Conservation (phyloP, 2,113 vertebrate species). For the Melanocharis versteri region DNA sequence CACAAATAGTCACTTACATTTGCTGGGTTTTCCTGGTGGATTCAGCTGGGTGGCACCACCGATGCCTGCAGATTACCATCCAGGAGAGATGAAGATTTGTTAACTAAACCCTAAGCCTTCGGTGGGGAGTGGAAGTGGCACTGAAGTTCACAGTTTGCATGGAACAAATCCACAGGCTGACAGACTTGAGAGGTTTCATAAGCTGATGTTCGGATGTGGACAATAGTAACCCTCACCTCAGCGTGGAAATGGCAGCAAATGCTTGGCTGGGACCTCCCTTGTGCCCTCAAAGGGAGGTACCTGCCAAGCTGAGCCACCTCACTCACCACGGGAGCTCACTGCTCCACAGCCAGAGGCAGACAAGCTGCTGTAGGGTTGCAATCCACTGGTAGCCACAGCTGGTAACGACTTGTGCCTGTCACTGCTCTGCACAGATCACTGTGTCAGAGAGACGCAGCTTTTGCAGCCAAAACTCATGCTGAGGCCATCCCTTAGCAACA, state of each 20-base stretch:
- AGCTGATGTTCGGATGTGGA: background rate
- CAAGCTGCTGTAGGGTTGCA: background rate
- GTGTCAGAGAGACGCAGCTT: background rate
- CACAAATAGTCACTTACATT: background rate
- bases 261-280: background rate
- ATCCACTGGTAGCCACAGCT: background rate
- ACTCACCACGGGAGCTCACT: fast-evolving
- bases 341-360: background rate
- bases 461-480: background rate
- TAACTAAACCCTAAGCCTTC: background rate
- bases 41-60: background rate
- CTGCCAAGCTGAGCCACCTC: background rate
- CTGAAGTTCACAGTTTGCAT: background rate
- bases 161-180: background rate
- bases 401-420: background rate
- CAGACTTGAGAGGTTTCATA: background rate
- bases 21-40: fast-evolving
- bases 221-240: background rate
- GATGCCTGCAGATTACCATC: background rate
- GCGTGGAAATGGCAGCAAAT: background rate
- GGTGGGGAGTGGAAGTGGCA: background rate
- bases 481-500: background rate
- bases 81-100: background rate
- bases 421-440: background rate
- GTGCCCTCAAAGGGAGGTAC: background rate